Evolutionary conservation across 2,888 invertebrate genomes (phyloP).

Genomic region (Callimorpha dominula): DNA sequence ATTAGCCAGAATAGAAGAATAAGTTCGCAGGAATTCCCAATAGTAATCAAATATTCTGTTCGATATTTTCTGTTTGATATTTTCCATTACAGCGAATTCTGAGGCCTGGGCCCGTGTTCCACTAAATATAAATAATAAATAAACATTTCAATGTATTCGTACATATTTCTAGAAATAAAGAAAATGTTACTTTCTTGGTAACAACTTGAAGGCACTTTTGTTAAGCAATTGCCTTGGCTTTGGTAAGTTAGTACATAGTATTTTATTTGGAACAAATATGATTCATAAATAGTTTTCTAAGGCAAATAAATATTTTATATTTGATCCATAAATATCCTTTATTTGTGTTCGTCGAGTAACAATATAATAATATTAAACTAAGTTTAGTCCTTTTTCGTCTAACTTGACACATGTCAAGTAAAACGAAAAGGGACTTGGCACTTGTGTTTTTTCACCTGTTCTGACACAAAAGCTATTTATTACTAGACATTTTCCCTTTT

Average conservation of each 20-base stretch:
- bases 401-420: neutral
- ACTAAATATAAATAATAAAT: conserved; percentile 60
- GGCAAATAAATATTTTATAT: neutral
- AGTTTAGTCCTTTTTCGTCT: neutral
- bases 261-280: neutral
- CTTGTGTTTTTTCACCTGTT: neutral
- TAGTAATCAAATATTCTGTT: conserved; percentile 29
- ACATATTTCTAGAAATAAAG: conserved; percentile 15
- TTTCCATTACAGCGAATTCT: conserved; percentile 43
- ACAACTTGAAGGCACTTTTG: neutral
- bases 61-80: conserved; percentile 53
- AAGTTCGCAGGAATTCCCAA: conserved; percentile 20
- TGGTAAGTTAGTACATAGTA: neutral
- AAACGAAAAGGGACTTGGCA: neutral
- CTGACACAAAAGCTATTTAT: neutral
- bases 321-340: neutral
- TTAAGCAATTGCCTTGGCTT: neutral
- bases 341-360: neutral
- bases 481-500: neutral
- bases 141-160: conserved; percentile 3
- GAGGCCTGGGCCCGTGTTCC: conserved; percentile 38
- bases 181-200: conserved; percentile 23
- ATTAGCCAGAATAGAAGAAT: neutral
- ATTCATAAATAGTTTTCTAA: no score
- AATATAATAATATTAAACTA: neutral